These are phyloP conservation scores for Enoplolaimus lenunculus DNA, from an alignment of 2,888 invertebrate genomes.

Conservation along the genomic window DNA sequence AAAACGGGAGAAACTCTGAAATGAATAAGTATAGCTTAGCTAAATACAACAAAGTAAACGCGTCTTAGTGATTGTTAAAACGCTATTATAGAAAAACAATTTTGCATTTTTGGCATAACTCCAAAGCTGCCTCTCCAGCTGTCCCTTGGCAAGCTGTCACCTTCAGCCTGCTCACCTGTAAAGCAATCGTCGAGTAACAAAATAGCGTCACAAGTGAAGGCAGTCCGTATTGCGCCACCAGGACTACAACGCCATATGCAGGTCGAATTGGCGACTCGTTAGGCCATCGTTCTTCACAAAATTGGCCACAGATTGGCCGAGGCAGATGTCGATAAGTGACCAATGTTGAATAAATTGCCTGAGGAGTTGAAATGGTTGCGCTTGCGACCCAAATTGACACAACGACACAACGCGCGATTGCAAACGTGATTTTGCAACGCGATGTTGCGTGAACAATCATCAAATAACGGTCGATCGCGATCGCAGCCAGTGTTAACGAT, in stretches of 20 bases:
- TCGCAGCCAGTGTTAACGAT: slow-evolving; percentile 7
- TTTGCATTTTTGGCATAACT: no score
- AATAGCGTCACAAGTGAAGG: slow-evolving; percentile 9
- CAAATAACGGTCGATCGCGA: slow-evolving; percentile 15
- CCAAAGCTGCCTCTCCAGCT: no score
- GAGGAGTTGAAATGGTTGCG: background rate
- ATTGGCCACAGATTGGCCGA: slow-evolving; percentile 11
- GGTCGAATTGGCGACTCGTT: background rate
- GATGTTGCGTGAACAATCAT: background rate
- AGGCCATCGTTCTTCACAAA: slow-evolving; percentile 13
- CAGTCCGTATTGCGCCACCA: slow-evolving; percentile 8
- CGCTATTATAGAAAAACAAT: no score
- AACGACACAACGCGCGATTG: background rate
- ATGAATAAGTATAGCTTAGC: no score
- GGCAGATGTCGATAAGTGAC: background rate
- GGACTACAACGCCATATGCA: background rate
- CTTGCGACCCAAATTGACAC: background rate
- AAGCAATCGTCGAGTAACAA: slow-evolving; percentile 10
- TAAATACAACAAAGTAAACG: no score
- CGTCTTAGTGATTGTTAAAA: no score
- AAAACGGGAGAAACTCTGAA: no score
- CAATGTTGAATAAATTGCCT: background rate
- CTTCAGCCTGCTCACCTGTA: background rate
- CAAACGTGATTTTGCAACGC: background rate
- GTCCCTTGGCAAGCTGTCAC: no score